These are phyloP conservation scores for Acleris sparsana DNA, from an alignment of 2,888 invertebrate species.

Conservation along the genomic window DNA sequence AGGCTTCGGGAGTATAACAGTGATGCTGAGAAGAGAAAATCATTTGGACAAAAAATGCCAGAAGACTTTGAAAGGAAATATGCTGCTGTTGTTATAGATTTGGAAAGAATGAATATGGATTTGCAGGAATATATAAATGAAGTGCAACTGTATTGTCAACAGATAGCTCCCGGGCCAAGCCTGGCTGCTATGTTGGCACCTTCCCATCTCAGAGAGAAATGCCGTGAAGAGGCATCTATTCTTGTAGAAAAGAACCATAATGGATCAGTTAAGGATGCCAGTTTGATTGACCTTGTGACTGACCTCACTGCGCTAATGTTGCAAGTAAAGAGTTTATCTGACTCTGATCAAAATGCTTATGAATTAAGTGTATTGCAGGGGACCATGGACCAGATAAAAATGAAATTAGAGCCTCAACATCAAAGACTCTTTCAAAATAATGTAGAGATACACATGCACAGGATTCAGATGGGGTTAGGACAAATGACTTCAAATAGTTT, in stretches of 20 bases:
- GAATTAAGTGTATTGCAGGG: slow-evolving; percentile 95
- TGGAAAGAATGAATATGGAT: slow-evolving; percentile 95
- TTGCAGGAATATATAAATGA: slow-evolving; percentile 93
- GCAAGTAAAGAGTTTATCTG: slow-evolving; percentile 91
- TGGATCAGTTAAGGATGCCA: slow-evolving; percentile 84
- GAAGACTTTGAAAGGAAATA: slow-evolving; percentile 96
- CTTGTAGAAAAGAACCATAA: slow-evolving; percentile 90
- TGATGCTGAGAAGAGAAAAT: slow-evolving; percentile 93
- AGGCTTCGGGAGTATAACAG: slow-evolving; percentile 93
- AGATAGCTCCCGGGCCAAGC: slow-evolving; percentile 94
- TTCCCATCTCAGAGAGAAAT: slow-evolving; percentile 93
- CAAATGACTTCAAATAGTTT: slow-evolving; percentile 62
- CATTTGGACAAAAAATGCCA: slow-evolving; percentile 89
- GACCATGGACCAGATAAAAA: slow-evolving; percentile 94
- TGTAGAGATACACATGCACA: slow-evolving; percentile 96
- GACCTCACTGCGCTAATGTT: slow-evolving; percentile 95
- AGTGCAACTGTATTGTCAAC: slow-evolving; percentile 92
- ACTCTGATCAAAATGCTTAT: slow-evolving; percentile 93
- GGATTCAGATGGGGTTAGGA: slow-evolving; percentile 90
- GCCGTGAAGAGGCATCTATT: slow-evolving; percentile 91
- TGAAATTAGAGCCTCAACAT: slow-evolving; percentile 89
- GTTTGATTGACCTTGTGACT: slow-evolving; percentile 90
- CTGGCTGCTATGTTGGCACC: slow-evolving; percentile 94
- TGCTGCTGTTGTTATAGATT: slow-evolving; percentile 92
- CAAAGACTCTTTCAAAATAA: slow-evolving; percentile 91